Conservation (phyloP, 2,888 invertebrate genomes). For the Meiosimyza decipiens region DNA sequence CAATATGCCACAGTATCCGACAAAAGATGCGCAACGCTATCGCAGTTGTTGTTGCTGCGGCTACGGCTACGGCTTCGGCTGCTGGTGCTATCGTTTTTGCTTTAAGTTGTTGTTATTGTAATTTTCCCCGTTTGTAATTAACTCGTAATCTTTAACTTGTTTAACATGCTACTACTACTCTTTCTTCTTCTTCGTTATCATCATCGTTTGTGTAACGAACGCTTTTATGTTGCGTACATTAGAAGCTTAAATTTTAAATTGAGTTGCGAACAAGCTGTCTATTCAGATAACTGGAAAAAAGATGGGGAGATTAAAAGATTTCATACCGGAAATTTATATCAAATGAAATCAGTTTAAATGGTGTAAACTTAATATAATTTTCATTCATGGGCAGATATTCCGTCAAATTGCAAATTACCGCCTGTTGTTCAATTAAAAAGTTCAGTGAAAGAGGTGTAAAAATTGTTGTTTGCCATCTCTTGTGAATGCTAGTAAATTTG, state of each 20-base stretch:
- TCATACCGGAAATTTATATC: neutral
- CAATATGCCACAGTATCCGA: constrained; percentile 30
- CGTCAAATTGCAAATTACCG: neutral
- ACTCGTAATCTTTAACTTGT: constrained; percentile 30
- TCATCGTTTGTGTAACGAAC: neutral
- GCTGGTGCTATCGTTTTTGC: neutral
- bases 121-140: constrained; percentile 17
- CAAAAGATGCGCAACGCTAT: constrained; percentile 11
- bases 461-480: too few relatives aligned
- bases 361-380: constrained; percentile 21
- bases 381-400: neutral
- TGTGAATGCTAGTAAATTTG: too few relatives aligned
- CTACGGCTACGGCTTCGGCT: neutral
- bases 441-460: too few relatives aligned
- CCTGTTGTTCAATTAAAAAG: neutral
- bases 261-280: neutral
- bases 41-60: neutral
- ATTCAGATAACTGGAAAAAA: neutral
- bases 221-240: constrained; percentile 5
- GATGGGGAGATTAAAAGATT: neutral
- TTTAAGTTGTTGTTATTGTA: constrained; percentile 1
- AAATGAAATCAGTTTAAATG: neutral
- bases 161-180: neutral
- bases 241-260: neutral
- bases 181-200: constrained; percentile 4